A percentile compares a stretch with the other conserved stretches of the same genome.
phyloP scores from a whole-genome alignment of 2,888 invertebrate species.

The Hirtodrosophila confusa region DNA sequence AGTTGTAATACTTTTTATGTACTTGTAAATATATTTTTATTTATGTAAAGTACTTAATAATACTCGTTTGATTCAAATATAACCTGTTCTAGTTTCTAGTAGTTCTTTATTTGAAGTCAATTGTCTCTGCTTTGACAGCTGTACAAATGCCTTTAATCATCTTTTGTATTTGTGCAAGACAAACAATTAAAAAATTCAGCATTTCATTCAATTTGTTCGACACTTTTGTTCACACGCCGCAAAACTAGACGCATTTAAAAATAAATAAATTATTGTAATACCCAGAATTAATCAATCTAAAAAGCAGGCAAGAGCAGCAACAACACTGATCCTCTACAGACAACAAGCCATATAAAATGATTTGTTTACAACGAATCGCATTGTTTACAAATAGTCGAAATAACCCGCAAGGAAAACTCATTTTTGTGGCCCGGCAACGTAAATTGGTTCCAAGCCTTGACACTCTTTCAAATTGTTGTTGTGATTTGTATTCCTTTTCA shows the following conservation, averaged over 20 bases:
- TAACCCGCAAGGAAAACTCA: slow-evolving; percentile 53
- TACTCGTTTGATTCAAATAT: too few relatives aligned
- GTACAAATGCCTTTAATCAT: slow-evolving; percentile 15
- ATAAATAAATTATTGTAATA: slow-evolving; percentile 72
- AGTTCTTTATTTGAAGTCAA: not conserved
- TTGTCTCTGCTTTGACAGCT: slow-evolving; percentile 7
- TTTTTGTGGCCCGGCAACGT: slow-evolving; percentile 41
- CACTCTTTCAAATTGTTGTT: slow-evolving; percentile 59
- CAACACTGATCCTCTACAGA: slow-evolving; percentile 28
- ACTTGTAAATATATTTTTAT: too few relatives aligned
- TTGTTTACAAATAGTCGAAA: slow-evolving; percentile 71
- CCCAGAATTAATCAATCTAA: slow-evolving; percentile 64
- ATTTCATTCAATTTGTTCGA: not conserved
- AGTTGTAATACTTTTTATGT: too few relatives aligned
- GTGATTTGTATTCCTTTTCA: slow-evolving; percentile 28
- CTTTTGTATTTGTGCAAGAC: slow-evolving; percentile 10
- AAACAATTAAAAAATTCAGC: slow-evolving; percentile 3
- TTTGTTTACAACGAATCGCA: slow-evolving; percentile 69
- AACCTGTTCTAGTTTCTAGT: too few relatives aligned
- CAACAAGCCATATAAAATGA: slow-evolving; percentile 52
- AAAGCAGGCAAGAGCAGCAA: slow-evolving; percentile 38
- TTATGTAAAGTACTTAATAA: too few relatives aligned
- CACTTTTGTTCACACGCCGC: slow-evolving; percentile 5
- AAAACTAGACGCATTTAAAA: slow-evolving; percentile 56
- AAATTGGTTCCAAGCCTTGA: slow-evolving; percentile 72